Conservation (phyloP, 1,140 invertebrate genomes). For the Proctacanthus coquilletti region DNA sequence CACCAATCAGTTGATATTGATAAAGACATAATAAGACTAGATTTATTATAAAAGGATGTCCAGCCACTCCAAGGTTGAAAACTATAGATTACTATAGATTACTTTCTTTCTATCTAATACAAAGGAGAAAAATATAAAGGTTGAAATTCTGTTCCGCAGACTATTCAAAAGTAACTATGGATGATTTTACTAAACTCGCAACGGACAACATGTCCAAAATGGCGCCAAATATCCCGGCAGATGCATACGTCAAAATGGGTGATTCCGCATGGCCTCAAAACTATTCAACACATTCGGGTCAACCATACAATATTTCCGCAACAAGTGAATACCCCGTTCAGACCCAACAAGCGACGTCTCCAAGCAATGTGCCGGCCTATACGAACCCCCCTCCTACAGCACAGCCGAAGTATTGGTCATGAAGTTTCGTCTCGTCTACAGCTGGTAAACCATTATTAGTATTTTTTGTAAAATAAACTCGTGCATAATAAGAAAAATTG, state of each 20-base stretch:
- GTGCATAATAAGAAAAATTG: too few species aligned
- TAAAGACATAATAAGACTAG: too few species aligned
- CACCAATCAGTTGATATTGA: too few species aligned
- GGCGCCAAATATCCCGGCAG: slow-evolving; percentile 26
- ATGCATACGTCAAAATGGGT: slow-evolving; percentile 29
- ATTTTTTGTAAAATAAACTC: too few species aligned
- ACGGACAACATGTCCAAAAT: slow-evolving; percentile 33
- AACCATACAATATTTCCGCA: slow-evolving; percentile 18
- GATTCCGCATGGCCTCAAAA: slow-evolving; percentile 27
- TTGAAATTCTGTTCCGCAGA: slow-evolving; percentile 10
- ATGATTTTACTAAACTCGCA: slow-evolving; percentile 38
- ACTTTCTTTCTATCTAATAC: too few species aligned
- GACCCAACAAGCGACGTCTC: slow-evolving; percentile 2
- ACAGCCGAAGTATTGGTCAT: slow-evolving; percentile 26
- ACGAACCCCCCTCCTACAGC: slow-evolving; percentile 22
- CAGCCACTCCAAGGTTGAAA: too few species aligned
- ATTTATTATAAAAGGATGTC: too few species aligned
- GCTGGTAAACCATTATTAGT: too few species aligned
- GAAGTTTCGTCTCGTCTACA: too few species aligned
- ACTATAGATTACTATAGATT: too few species aligned
- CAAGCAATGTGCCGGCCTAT: slow-evolving; percentile 15
- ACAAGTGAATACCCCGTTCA: slow-evolving; percentile 21
- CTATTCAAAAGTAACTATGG: slow-evolving; percentile 30
- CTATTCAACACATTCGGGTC: slow-evolving; percentile 7
- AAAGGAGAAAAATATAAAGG: too few species aligned